These are phyloP conservation scores for Heliornis fulica DNA, from an alignment of 2,113 vertebrate species.

Conservation along the genomic window DNA sequence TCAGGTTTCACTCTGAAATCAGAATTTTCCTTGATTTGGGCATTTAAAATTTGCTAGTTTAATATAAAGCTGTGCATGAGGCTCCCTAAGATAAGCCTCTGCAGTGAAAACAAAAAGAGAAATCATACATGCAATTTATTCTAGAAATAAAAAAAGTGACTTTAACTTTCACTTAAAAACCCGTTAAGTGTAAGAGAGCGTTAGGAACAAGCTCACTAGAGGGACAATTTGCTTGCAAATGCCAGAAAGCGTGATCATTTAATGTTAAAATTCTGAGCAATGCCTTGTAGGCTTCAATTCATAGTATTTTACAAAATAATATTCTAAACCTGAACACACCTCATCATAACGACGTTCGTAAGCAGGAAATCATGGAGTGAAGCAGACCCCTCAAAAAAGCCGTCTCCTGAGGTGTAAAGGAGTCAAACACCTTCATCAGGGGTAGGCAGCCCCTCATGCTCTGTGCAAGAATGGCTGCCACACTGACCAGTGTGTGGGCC, in stretches of 20 bases:
- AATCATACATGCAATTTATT: conserved; percentile 51
- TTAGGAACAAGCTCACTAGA: conserved; percentile 57
- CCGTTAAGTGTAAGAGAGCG: not conserved
- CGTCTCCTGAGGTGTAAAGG: conserved; percentile 28
- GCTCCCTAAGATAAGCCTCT: conserved; percentile 24
- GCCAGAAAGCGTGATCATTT: conserved; percentile 6
- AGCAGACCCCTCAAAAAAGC: conserved; percentile 13
- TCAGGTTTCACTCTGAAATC: conserved; percentile 19
- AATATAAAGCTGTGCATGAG: conserved; percentile 54
- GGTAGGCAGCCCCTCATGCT: not conserved
- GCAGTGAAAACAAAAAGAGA: conserved; percentile 27
- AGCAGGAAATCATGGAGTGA: not conserved
- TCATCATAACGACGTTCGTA: not conserved
- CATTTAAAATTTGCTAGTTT: not conserved
- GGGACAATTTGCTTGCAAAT: conserved; percentile 20
- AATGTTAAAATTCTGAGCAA: conserved; percentile 34
- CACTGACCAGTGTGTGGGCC: not conserved
- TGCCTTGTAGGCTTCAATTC: conserved; percentile 29
- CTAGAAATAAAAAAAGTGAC: not conserved
- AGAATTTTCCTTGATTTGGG: conserved; percentile 18
- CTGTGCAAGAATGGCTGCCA: not conserved
- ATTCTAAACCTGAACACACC: conserved; percentile 32
- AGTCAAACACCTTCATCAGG: not conserved
- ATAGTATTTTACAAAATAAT: conserved; percentile 12
- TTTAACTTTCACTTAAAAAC: conserved; percentile 45